Conservation (phyloP, 2,888 invertebrate genomes). For the Dendrolimus houi region DNA sequence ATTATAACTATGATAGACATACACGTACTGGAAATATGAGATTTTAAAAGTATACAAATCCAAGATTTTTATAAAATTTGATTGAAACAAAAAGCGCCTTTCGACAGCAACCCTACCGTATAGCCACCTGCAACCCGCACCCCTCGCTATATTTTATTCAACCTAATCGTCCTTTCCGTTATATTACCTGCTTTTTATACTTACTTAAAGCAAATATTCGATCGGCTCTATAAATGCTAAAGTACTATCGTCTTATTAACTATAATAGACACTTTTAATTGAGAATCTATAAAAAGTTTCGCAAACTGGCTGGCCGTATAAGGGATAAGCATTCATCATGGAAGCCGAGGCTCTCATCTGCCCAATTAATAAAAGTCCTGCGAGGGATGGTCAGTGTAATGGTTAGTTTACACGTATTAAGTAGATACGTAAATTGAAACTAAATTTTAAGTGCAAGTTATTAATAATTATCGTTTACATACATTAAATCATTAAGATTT, state of each 20-base stretch:
- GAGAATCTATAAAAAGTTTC: slow-evolving; percentile 76
- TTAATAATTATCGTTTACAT: no score
- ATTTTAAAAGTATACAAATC: no score
- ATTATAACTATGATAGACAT: no score
- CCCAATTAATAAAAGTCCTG: slow-evolving; percentile 76
- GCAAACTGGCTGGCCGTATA: slow-evolving; percentile 65
- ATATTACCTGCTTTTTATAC: slow-evolving; percentile 70
- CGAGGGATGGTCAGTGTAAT: slow-evolving; percentile 55
- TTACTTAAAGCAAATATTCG: slow-evolving; percentile 71
- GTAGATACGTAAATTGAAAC: no score
- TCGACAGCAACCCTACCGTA: slow-evolving; percentile 36
- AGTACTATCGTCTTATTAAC: slow-evolving; percentile 65
- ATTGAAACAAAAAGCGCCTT: no score
- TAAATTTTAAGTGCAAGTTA: no score
- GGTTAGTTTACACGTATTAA: no score
- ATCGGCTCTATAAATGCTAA: slow-evolving; percentile 59
- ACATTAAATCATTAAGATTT: no score
- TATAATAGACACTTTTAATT: slow-evolving; percentile 76
- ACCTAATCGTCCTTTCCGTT: slow-evolving; percentile 75
- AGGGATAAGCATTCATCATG: slow-evolving; percentile 70
- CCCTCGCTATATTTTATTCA: slow-evolving; percentile 74
- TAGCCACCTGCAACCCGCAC: slow-evolving; percentile 72
- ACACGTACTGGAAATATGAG: no score
- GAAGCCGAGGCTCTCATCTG: slow-evolving; percentile 70
- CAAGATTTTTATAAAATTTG: no score